Evolutionary conservation across 1,140 invertebrate genomes (phyloP).

Genomic region (Papilio dardanus): DNA sequence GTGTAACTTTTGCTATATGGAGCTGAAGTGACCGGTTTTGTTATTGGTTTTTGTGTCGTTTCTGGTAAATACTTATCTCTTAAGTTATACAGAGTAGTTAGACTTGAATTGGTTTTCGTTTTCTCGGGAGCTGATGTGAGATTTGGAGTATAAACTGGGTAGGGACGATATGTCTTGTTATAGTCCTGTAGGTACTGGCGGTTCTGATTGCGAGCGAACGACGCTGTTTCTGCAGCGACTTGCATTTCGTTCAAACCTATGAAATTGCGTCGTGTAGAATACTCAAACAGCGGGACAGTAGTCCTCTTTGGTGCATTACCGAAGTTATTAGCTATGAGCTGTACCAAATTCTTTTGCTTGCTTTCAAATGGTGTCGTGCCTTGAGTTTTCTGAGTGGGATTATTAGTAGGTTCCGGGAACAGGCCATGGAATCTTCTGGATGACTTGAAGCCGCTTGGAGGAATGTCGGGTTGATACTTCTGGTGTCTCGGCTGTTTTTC

Average conservation of each 20-base stretch:
- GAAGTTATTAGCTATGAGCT: conserved; percentile 70
- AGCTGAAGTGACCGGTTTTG: conserved; percentile 71
- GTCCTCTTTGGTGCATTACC: conserved; percentile 60
- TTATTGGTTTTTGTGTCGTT: conserved; percentile 56
- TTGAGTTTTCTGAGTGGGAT: conserved; percentile 66
- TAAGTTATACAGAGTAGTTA: conserved; percentile 73
- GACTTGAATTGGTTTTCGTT: conserved; percentile 61
- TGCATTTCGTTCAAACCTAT: conserved; percentile 85
- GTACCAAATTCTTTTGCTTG: conserved; percentile 69
- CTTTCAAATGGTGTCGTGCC: conserved; percentile 66
- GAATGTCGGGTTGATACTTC: conserved; percentile 58
- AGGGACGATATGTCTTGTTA: conserved; percentile 69
- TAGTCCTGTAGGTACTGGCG: conserved; percentile 73
- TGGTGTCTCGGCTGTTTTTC: conserved; percentile 66
- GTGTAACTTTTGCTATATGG: conserved; percentile 74
- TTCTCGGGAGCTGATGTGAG: conserved; percentile 54
- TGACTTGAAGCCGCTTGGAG: conserved; percentile 49
- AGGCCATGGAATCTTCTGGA: conserved; percentile 64
- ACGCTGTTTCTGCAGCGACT: conserved; percentile 88
- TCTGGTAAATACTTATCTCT: conserved; percentile 58
- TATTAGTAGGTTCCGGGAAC: conserved; percentile 56
- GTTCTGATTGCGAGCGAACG: conserved; percentile 85
- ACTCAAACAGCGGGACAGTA: conserved; percentile 65
- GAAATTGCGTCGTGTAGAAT: conserved; percentile 67
- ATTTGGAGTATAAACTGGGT: conserved; percentile 73